Conservation (phyloP, 1,140 invertebrate genomes). For the Homalodisca vitripennis region DNA sequence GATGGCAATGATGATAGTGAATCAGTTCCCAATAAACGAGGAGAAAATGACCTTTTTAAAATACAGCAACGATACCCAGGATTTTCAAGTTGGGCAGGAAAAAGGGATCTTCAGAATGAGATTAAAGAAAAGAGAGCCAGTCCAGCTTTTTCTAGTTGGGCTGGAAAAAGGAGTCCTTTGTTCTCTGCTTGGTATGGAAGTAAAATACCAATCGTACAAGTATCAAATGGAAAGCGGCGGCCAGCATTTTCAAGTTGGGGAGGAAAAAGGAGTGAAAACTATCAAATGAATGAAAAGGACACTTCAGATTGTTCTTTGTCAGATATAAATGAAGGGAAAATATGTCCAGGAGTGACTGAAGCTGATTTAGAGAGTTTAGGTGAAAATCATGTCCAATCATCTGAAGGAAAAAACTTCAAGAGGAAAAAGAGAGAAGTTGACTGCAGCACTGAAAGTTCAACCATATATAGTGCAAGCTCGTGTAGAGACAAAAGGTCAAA, state of each 20-base stretch:
- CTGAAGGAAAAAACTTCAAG: background rate
- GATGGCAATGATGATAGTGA: constrained; percentile 30
- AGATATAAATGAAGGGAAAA: background rate
- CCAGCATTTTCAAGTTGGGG: constrained; percentile 38
- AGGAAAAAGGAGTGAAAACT: constrained; percentile 35
- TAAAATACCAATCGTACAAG: background rate
- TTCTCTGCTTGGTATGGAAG: constrained; percentile 4
- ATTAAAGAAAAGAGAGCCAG: constrained; percentile 19
- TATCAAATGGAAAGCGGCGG: constrained; percentile 22
- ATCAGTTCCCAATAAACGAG: constrained; percentile 9
- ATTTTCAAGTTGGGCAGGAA: constrained; percentile 39
- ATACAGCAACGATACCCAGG: constrained; percentile 26
- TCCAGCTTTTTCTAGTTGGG: background rate
- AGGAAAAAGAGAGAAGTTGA: background rate
- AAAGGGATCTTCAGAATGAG: constrained; percentile 28
- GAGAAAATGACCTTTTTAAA: constrained; percentile 29
- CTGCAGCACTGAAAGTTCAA: background rate
- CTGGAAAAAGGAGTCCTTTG: constrained; percentile 4
- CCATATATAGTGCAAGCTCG: background rate
- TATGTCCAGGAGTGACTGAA: too few species aligned
- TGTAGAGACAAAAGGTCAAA: background rate
- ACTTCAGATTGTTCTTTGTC: background rate
- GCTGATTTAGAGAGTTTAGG: too few species aligned
- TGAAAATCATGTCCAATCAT: background rate
- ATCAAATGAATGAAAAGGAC: background rate